Conservation (phyloP, 1,140 invertebrate genomes). For the Nephila pilipes region DNA sequence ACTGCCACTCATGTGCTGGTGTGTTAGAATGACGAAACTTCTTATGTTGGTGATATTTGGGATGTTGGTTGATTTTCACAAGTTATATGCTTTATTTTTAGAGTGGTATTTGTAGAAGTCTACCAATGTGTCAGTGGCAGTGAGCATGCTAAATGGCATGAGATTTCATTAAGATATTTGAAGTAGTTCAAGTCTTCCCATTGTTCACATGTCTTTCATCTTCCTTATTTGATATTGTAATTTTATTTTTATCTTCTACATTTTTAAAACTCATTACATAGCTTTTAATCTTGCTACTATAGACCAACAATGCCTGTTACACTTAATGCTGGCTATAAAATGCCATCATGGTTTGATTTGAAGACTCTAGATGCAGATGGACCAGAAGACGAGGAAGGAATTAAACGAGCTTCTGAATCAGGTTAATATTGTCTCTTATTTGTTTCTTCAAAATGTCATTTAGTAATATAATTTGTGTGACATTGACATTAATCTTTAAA, state of each 20-base stretch:
- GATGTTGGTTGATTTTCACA: too few relatives aligned
- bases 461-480: too few relatives aligned
- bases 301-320: slow-evolving; percentile 94
- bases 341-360: slow-evolving; percentile 98
- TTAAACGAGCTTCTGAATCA: slow-evolving; percentile 88
- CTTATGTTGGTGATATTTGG: too few relatives aligned
- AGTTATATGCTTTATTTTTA: too few relatives aligned
- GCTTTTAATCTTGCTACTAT: slow-evolving; percentile 79
- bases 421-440: slow-evolving; percentile 77
- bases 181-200: neutral
- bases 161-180: neutral
- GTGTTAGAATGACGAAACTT: too few relatives aligned
- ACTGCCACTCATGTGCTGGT: too few relatives aligned
- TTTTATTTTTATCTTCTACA: neutral
- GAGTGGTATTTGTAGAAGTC: too few relatives aligned
- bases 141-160: too few relatives aligned
- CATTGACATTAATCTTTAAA: too few relatives aligned
- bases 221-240: neutral
- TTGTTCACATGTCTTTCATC: neutral
- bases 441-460: too few relatives aligned
- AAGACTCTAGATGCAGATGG: slow-evolving; percentile 90
- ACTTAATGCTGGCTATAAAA: slow-evolving; percentile 93
- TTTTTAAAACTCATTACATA: slow-evolving; percentile 23
- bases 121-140: too few relatives aligned
- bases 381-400: slow-evolving; percentile 93